Conservation (phyloP, 2,113 vertebrate genomes). For the Thamnophis sirtalis region DNA sequence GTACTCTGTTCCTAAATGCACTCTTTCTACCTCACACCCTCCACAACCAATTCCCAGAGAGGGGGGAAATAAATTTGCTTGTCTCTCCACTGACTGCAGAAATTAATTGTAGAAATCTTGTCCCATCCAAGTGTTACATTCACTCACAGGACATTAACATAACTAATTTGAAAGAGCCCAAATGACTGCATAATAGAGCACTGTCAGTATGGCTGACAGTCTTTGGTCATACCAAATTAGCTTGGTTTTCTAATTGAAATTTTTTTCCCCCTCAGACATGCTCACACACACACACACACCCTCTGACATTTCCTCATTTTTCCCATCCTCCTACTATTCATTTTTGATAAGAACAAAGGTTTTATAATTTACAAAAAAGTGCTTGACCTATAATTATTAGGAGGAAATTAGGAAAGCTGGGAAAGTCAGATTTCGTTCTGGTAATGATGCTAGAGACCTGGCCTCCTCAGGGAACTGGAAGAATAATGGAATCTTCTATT, state of each 20-base stretch:
- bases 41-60: slow-evolving; percentile 98
- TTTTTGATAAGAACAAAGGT: slow-evolving; percentile 96
- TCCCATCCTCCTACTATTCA: slow-evolving; percentile 73
- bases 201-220: slow-evolving; percentile 98
- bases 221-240: slow-evolving; percentile 99
- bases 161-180: slow-evolving; percentile 99
- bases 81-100: slow-evolving; percentile 99
- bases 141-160: slow-evolving; percentile 99
- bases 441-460: slow-evolving; percentile 99
- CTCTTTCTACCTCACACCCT: slow-evolving; percentile 93
- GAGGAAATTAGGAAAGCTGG: slow-evolving; percentile 84
- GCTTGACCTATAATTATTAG: slow-evolving; percentile 99
- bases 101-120: slow-evolving; percentile 99
- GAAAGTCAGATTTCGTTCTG: slow-evolving; percentile 94
- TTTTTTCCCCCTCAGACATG: slow-evolving; percentile 74
- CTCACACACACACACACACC: not conserved
- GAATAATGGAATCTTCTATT: slow-evolving; percentile 99
- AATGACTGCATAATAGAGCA: slow-evolving; percentile 99
- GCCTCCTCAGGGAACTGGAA: slow-evolving; percentile 87
- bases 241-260: slow-evolving; percentile 99
- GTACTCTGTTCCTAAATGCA: slow-evolving; percentile 97
- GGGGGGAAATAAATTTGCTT: slow-evolving; percentile 99
- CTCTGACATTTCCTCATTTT: slow-evolving; percentile 52
- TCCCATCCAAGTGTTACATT: slow-evolving; percentile 99
- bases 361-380: slow-evolving; percentile 98